A percentile compares a stretch with the other conserved stretches of the same genome.
Evolutionary conservation across 2,797 vertebrate species (phyloP).

Genomic region (Sebastes taczanowskii): DNA sequence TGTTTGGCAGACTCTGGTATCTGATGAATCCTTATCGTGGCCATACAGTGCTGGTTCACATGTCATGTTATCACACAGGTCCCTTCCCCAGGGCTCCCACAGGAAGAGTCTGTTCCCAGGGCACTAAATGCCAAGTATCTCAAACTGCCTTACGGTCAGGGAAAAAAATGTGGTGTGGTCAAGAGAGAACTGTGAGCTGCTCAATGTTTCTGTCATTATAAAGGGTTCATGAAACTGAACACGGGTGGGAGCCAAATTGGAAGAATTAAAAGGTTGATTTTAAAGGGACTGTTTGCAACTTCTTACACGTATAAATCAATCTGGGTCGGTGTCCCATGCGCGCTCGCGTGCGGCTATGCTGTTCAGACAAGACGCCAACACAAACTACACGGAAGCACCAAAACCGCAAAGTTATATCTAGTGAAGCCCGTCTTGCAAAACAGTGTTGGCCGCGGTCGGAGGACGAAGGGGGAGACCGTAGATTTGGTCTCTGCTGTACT

Average conservation of each 20-base stretch:
- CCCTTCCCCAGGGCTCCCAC: conserved; percentile 78
- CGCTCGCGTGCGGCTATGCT: too few relatives aligned
- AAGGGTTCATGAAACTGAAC: neutral
- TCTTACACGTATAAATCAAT: too few relatives aligned
- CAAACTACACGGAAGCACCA: too few relatives aligned
- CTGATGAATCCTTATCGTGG: conserved; percentile 78
- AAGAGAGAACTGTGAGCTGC: conserved; percentile 10
- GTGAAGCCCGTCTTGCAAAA: too few relatives aligned
- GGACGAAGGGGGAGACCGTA: too few relatives aligned
- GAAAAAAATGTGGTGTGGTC: conserved; percentile 9
- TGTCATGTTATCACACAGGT: conserved; percentile 75
- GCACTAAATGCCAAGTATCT: conserved; percentile 67
- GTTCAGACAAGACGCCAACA: too few relatives aligned
- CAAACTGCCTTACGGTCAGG: conserved; percentile 32
- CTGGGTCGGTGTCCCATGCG: too few relatives aligned
- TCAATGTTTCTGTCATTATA: conserved; percentile 1
- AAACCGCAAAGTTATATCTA: too few relatives aligned
- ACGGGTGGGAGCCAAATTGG: neutral
- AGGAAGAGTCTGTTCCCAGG: conserved; percentile 74
- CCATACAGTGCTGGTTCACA: conserved; percentile 78
- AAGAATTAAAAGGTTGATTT: neutral
- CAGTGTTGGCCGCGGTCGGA: rapidly evolving
- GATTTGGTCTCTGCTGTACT: too few relatives aligned
- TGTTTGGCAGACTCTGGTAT: conserved; percentile 77
- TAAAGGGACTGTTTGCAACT: too few relatives aligned